Evolutionary conservation across 2,113 vertebrate species (phyloP).

Genomic region (Sebastes schlegelii): DNA sequence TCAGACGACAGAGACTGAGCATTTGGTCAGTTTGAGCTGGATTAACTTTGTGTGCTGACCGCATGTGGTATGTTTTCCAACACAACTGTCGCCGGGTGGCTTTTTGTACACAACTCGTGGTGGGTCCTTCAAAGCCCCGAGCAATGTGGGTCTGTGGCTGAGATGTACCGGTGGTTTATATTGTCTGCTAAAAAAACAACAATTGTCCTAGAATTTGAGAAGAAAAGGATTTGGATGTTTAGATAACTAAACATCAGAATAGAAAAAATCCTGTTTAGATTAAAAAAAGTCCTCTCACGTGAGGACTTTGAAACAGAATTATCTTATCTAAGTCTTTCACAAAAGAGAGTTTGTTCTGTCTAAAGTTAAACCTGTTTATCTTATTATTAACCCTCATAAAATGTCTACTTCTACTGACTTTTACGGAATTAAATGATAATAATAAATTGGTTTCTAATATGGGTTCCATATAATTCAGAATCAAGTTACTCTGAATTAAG

Average conservation of each 20-base stretch:
- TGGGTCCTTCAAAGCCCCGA: constrained; percentile 54
- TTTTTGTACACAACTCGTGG: constrained; percentile 62
- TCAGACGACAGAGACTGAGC: neutral
- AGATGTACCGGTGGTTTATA: constrained; percentile 31
- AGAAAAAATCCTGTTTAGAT: constrained; percentile 3
- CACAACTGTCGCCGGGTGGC: constrained; percentile 40
- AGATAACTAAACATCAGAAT: neutral
- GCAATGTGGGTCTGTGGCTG: constrained; percentile 49
- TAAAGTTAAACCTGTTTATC: constrained; percentile 1
- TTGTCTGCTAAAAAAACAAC: constrained; percentile 36
- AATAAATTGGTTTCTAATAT: neutral
- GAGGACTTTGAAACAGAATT: constrained; percentile 31
- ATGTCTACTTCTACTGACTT: neutral
- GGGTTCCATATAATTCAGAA: neutral
- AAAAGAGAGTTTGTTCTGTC: neutral
- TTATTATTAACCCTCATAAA: neutral
- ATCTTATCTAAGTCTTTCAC: constrained; percentile 1
- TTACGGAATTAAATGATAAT: neutral
- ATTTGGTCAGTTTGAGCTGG: constrained; percentile 21
- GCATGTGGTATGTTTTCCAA: constrained; percentile 44
- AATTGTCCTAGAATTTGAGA: constrained; percentile 33
- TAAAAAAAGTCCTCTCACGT: constrained; percentile 8
- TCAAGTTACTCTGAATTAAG: neutral
- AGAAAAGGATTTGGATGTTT: constrained; percentile 49
- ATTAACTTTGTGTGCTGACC: neutral